Percentiles rank a stretch among this genome's conserved stretches.
These are phyloP conservation scores for Lagria hirta DNA, from an alignment of 2,888 invertebrate species.

Conservation along the genomic window DNA sequence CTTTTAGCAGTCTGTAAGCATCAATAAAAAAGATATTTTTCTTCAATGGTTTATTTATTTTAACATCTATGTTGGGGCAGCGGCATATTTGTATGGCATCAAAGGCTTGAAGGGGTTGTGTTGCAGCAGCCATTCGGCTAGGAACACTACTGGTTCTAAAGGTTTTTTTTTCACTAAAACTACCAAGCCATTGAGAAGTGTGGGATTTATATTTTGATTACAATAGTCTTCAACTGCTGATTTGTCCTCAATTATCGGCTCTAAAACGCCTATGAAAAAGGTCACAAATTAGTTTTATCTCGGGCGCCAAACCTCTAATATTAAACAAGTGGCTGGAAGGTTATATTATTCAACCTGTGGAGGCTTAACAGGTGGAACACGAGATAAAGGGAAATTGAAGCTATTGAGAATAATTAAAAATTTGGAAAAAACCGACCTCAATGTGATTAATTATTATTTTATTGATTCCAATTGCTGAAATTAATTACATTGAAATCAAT, in stretches of 20 bases:
- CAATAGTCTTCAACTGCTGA: slow-evolving; percentile 69
- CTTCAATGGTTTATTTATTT: slow-evolving; percentile 12
- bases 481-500: no score
- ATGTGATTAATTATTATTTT: no score
- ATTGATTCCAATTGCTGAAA: no score
- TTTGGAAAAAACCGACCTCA: no score
- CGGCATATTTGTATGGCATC: slow-evolving; percentile 46
- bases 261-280: slow-evolving; percentile 66
- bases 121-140: slow-evolving; percentile 73
- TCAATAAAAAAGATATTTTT: slow-evolving; percentile 11
- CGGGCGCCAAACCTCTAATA: neutral
- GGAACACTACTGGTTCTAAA: slow-evolving; percentile 72
- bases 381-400: no score
- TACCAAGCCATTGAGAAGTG: slow-evolving; percentile 63
- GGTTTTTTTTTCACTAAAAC: slow-evolving; percentile 72
- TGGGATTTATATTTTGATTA: slow-evolving; percentile 65
- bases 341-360: neutral
- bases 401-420: no score
- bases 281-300: neutral
- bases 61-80: slow-evolving; percentile 48
- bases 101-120: slow-evolving; percentile 76
- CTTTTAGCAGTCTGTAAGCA: slow-evolving; percentile 10
- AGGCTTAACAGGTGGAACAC: neutral
- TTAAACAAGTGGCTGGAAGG: neutral
- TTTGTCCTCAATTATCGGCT: slow-evolving; percentile 66